Percentiles rank a stretch among this genome's conserved stretches.
phyloP scores from a whole-genome alignment of 37 sponge, comb jelly and placozoan genomes.

The Bolinopsis microptera region DNA sequence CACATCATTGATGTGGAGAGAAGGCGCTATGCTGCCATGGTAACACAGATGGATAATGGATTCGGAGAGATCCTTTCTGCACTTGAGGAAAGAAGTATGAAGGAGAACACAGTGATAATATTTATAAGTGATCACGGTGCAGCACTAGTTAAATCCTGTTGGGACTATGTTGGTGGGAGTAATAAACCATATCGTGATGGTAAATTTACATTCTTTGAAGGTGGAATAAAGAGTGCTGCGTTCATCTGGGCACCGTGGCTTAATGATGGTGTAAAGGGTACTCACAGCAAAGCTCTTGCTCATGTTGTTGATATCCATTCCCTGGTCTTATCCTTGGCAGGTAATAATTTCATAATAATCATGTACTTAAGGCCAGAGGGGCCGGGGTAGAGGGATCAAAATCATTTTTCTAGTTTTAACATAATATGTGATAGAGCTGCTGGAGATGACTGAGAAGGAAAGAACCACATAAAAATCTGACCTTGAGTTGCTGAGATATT shows the following conservation, averaged over 20 bases:
- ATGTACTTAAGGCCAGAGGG: not conserved
- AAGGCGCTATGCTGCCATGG: slow-evolving; percentile 27
- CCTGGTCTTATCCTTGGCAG: not conserved
- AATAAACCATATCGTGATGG: slow-evolving; percentile 17
- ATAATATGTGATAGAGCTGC: too few species aligned
- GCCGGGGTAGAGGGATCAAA: not conserved
- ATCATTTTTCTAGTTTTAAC: too few species aligned
- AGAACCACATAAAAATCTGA: too few species aligned
- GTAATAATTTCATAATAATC: not conserved
- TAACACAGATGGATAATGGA: slow-evolving; percentile 33
- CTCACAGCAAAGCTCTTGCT: not conserved
- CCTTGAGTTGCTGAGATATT: too few species aligned
- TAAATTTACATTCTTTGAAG: slow-evolving; percentile 6
- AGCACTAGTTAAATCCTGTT: not conserved
- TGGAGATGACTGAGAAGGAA: too few species aligned
- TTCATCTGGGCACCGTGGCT: slow-evolving; percentile 18
- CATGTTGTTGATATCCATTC: slow-evolving; percentile 7
- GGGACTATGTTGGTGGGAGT: slow-evolving; percentile 22
- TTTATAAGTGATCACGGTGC: slow-evolving; percentile 33
- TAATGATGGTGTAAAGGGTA: not conserved
- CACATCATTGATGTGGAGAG: not conserved
- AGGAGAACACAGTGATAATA: not conserved
- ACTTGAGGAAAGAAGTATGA: not conserved
- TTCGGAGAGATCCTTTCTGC: slow-evolving; percentile 1
- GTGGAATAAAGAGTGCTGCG: slow-evolving; percentile 41